Conservation (phyloP, 1,140 invertebrate genomes). For the Conus ventricosus region DNA sequence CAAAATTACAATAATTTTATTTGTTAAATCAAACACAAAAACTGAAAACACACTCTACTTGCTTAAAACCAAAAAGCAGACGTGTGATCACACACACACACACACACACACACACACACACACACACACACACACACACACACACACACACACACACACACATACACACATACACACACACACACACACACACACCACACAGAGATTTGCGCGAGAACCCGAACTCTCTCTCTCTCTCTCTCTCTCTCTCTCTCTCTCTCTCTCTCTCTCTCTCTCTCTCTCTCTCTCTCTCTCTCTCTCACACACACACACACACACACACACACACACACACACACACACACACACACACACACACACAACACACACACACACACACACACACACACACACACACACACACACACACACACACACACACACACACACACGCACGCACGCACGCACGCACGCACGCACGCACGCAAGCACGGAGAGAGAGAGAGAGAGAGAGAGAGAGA, state of each 20-base stretch:
- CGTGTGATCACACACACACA: background rate
- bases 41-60: too few relatives aligned
- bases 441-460: background rate
- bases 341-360: too few relatives aligned
- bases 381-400: conserved; percentile 34
- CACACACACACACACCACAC: conserved; percentile 19
- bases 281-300: background rate
- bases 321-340: conserved; percentile 21
- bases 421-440: background rate
- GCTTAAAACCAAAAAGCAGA: too few relatives aligned
- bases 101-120: conserved; percentile 22
- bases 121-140: conserved; percentile 14
- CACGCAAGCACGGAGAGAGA: background rate
- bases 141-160: conserved; percentile 20
- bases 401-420: conserved; percentile 5
- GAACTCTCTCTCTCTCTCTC: background rate
- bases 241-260: background rate
- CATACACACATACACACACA: conserved; percentile 23
- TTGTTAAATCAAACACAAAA: too few relatives aligned
- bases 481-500: background rate
- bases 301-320: conserved; percentile 17
- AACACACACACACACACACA: conserved; percentile 30
- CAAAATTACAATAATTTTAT: too few relatives aligned
- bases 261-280: background rate
- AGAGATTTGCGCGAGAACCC: background rate